Percentiles rank a stretch among this genome's conserved stretches.
phyloP scores from a whole-genome alignment of 2,113 vertebrate genomes.

The Pelodiscus sinensis region DNA sequence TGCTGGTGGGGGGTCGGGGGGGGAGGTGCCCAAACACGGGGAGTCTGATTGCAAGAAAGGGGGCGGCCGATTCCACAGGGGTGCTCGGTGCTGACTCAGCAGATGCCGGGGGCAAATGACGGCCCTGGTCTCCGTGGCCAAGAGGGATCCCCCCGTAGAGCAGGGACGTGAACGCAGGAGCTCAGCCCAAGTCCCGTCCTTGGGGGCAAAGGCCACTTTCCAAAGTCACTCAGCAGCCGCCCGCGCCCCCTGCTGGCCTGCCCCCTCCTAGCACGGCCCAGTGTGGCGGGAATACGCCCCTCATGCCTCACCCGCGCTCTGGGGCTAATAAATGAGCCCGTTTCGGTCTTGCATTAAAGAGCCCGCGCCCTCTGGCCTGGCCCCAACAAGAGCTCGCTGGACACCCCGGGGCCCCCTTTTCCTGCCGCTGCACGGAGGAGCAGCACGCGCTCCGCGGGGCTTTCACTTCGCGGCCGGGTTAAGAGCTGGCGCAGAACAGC shows the following conservation, averaged over 20 bases:
- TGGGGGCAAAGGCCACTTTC: background rate
- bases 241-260: background rate
- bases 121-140: background rate
- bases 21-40: background rate
- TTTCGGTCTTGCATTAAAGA: background rate
- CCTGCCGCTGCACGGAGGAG: fast-evolving
- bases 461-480: background rate
- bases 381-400: fast-evolving
- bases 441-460: background rate
- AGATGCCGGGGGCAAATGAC: background rate
- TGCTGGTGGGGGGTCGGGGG: background rate
- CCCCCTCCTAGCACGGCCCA: background rate
- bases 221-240: background rate
- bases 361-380: background rate
- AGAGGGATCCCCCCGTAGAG: background rate
- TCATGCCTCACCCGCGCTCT: background rate
- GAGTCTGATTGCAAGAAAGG: background rate
- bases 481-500: background rate
- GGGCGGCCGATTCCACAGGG: background rate
- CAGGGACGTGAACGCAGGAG: too few relatives aligned
- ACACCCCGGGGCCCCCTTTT: background rate
- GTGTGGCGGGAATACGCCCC: background rate
- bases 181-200: too few relatives aligned
- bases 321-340: background rate
- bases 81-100: background rate